Evolutionary conservation across 2,888 invertebrate genomes (phyloP).

Genomic region (Aplocera efformata): DNA sequence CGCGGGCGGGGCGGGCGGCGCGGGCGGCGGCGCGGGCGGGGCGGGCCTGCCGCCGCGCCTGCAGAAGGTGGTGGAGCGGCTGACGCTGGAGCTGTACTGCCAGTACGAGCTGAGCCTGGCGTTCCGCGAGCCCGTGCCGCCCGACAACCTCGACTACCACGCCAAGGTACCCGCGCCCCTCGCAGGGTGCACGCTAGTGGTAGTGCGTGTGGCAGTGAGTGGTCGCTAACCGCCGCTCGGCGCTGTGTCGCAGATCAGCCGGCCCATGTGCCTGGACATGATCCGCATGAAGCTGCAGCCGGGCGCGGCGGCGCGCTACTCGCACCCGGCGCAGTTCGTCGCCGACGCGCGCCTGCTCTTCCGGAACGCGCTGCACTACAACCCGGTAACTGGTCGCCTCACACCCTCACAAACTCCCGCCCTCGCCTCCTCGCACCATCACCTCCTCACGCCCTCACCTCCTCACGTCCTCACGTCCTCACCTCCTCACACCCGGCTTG

Average conservation of each 20-base stretch:
- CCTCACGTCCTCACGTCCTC: slow-evolving; percentile 3
- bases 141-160: slow-evolving; percentile 75
- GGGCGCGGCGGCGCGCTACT: slow-evolving; percentile 85
- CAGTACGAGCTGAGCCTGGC: slow-evolving; percentile 93
- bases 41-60: slow-evolving; percentile 79
- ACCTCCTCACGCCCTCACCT: neutral
- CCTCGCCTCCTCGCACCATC: no score
- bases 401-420: no score
- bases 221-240: no score
- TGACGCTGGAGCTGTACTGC: slow-evolving; percentile 94
- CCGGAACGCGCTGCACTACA: slow-evolving; percentile 91
- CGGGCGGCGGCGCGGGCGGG: slow-evolving; percentile 61
- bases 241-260: slow-evolving; percentile 81
- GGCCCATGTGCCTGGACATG: slow-evolving; percentile 92
- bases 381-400: slow-evolving; percentile 83
- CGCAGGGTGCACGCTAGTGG: no score
- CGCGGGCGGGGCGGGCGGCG: slow-evolving; percentile 54
- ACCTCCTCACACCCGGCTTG: neutral
- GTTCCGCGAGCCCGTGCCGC: slow-evolving; percentile 91
- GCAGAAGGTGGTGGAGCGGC: slow-evolving; percentile 88
- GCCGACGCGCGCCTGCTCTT: slow-evolving; percentile 92
- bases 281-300: slow-evolving; percentile 91
- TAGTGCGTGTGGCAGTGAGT: neutral
- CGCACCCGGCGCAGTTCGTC: slow-evolving; percentile 87
- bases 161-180: slow-evolving; percentile 53